phyloP scores from a whole-genome alignment of 2,888 invertebrate genomes.

The Philaethria dido region DNA sequence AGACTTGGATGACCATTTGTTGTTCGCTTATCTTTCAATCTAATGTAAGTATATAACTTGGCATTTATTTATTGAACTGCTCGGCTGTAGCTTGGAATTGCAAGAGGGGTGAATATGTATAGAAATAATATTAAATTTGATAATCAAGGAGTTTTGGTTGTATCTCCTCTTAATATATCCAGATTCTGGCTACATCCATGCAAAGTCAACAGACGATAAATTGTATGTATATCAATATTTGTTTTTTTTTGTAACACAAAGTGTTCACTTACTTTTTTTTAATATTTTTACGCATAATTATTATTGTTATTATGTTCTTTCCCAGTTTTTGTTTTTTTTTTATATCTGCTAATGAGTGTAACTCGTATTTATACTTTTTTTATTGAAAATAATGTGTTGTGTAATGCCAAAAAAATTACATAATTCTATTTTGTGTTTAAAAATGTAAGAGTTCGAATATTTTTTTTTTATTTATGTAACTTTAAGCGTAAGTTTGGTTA shows the following conservation, averaged over 20 bases:
- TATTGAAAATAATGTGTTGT: conserved; percentile 68
- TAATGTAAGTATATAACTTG: conserved; percentile 58
- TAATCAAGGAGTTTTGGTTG: neutral
- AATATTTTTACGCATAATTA: conserved; percentile 66
- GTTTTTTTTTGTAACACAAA: conserved; percentile 68
- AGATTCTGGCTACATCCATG: conserved; percentile 9
- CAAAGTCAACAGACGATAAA: conserved; percentile 66
- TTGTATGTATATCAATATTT: conserved; percentile 41
- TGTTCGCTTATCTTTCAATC: conserved; percentile 53
- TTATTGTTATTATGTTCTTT: conserved; percentile 59
- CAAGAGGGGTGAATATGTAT: neutral
- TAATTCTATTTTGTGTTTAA: conserved; percentile 71
- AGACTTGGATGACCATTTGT: conserved; percentile 56
- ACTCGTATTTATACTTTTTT: conserved; percentile 69
- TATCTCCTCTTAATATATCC: neutral
- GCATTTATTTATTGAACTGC: conserved; percentile 58
- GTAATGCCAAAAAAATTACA: conserved; percentile 79
- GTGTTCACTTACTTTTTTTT: conserved; percentile 67
- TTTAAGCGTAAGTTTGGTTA: conserved; percentile 61
- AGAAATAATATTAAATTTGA: neutral
- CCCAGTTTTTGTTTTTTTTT: conserved; percentile 58
- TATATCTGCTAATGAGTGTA: conserved; percentile 68
- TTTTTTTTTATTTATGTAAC: conserved; percentile 56
- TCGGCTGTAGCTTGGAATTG: neutral
- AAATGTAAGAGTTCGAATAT: conserved; percentile 73